phyloP scores from a whole-genome alignment of 2,797 vertebrate species.

The Myiotriccus ornatus region DNA sequence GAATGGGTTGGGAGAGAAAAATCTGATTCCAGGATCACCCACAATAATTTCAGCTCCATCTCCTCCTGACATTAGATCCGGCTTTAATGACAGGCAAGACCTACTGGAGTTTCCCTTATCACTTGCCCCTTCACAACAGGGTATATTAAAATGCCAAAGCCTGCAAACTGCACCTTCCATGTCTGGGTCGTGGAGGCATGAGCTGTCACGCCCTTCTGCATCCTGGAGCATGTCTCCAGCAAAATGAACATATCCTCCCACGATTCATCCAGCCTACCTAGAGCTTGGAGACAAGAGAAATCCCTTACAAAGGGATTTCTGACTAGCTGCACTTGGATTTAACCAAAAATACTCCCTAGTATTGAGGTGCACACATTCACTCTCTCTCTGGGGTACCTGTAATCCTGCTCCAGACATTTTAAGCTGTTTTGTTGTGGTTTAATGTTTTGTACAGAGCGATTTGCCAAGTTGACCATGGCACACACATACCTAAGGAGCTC shows the following conservation, averaged over 20 bases:
- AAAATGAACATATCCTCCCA: not conserved
- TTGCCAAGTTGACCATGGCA: not conserved
- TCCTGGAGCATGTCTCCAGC: not conserved
- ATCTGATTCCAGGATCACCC: not conserved
- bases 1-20: not conserved
- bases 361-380: not conserved
- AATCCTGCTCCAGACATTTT: not conserved
- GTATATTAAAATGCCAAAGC: not conserved
- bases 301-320: not conserved
- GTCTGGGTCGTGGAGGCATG: not conserved
- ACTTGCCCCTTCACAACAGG: not conserved
- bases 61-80: not conserved
- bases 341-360: not conserved
- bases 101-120: not conserved
- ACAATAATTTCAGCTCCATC: not conserved
- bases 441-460: accelerated
- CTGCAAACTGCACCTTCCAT: not conserved
- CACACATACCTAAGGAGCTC: not conserved
- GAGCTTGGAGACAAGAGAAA: not conserved
- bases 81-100: not conserved
- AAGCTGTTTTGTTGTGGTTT: not conserved
- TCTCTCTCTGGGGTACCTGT: not conserved
- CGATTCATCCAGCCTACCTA: not conserved
- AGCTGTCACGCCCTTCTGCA: not conserved
- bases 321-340: not conserved